These are phyloP conservation scores for Conopomorpha cramerella DNA, from an alignment of 1,140 invertebrate species.

Conservation along the genomic window DNA sequence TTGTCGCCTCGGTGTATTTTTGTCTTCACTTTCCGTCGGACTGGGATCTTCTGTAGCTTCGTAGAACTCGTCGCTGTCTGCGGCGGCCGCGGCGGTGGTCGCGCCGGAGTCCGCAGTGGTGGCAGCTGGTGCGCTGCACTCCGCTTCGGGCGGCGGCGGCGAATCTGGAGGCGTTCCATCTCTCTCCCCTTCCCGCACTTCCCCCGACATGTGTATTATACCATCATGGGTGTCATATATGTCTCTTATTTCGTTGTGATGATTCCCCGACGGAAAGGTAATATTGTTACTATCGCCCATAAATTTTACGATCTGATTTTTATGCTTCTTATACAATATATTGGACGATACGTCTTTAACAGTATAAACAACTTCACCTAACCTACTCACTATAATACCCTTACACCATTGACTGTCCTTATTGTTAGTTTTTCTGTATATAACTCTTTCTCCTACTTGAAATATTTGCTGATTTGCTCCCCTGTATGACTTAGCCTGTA, in stretches of 20 bases:
- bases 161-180: background rate
- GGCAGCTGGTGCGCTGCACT: background rate
- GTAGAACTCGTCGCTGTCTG: background rate
- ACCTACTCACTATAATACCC: background rate
- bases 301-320: background rate
- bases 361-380: background rate
- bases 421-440: background rate
- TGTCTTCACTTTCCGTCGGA: background rate
- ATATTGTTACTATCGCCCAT: background rate
- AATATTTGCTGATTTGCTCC: background rate
- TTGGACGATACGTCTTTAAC: background rate
- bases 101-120: background rate
- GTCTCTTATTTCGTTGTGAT: background rate
- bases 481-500: background rate
- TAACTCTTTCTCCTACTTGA: background rate
- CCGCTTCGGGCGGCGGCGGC: background rate
- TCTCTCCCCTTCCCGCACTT: no score
- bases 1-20: background rate
- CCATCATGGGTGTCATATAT: background rate
- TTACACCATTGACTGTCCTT: background rate
- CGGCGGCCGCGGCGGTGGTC: background rate
- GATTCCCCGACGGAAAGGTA: background rate
- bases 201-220: no score
- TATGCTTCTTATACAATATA: background rate
- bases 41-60: background rate